A percentile compares a stretch with the other conserved stretches of the same genome.
Conservation (phyloP, 2,888 invertebrate species). For the Helicoverpa assulta region DNA sequence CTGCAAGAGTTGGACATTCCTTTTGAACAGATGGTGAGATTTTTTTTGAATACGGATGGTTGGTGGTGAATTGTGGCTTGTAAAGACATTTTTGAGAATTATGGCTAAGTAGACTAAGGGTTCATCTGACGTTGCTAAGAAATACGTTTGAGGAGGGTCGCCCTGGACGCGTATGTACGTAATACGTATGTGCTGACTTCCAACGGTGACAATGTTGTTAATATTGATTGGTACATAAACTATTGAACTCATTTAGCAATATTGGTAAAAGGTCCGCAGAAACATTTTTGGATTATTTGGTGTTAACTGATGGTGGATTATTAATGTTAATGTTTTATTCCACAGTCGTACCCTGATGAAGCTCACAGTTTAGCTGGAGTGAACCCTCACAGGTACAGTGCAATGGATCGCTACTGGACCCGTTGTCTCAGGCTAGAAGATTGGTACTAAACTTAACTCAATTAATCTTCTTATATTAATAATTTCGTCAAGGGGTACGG, state of each 20-base stretch:
- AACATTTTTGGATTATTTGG: background rate
- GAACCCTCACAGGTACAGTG: conserved; percentile 94
- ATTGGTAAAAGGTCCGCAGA: no score
- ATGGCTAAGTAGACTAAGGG: no score
- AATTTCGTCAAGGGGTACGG: no score
- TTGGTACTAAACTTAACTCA: conserved; percentile 27
- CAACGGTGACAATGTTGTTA: background rate
- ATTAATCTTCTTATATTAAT: no score
- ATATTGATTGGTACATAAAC: background rate
- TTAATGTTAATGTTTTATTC: conserved; percentile 63
- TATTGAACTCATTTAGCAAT: no score
- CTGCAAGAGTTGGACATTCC: conserved; percentile 93
- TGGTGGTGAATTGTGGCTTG: no score
- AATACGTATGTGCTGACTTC: background rate
- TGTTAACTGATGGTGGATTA: background rate
- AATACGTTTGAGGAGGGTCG: no score
- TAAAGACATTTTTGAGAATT: no score
- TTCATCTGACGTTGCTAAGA: no score
- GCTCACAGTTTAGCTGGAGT: conserved; percentile 93
- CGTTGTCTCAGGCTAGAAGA: conserved; percentile 85
- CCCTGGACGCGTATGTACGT: no score
- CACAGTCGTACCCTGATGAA: conserved; percentile 96
- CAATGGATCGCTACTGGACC: conserved; percentile 94
- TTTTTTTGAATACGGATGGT: no score
- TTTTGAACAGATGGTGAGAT: conserved; percentile 94